Evolutionary conservation across 2,113 vertebrate species (phyloP), one percentile per base, ranked within the genome.

Genomic region (Rhipidura dahli): DNA sequence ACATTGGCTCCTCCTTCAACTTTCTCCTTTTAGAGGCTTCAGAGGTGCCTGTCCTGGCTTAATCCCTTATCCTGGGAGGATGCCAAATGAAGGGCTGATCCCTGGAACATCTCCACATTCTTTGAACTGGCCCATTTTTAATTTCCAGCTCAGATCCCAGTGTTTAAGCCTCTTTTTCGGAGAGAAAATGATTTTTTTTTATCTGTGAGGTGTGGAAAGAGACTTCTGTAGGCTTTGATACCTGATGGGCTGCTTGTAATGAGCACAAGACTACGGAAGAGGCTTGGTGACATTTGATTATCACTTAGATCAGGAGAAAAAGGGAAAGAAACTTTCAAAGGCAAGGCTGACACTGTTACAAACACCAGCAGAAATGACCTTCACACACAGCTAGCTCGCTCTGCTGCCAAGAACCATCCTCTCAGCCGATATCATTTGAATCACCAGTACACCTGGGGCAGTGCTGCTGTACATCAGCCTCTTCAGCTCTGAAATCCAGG

Each of bases 341-440:
- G 92, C 92, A 92, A 88, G 86, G 68, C 80, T 93, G 94, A 89
- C 93, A 89, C 83, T 40, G 69, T 79, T 89, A 76, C 47, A 82
- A 90, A 89, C 80, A 69, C 56, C 33, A 82, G 86, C 87, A 91
- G 81, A 94, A 88, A 95, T 89, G 94, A 97, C 95, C 93, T 97
- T 97, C 96, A 96, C 91, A 93, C 45, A 40, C 69, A 94, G 94
- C 65, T 71, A 95, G 70, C 81, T 92, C 71, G 86, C 90, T 64
- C 70, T 35, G 89, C 92, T 97, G 96, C 95, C 93, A 96, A 94
- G 60, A 95, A 59, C 70, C 54, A 90, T 90, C 88, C 86, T 84
- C 91, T 95, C 93, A 82, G 88, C 83, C 59, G 59, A 73, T 79
- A 90, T 89, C 91, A 97, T 84, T 80, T 66, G 76, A 89, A 94